Conservation (phyloP, 2,113 vertebrate species). For the Acanthisitta chloris region DNA sequence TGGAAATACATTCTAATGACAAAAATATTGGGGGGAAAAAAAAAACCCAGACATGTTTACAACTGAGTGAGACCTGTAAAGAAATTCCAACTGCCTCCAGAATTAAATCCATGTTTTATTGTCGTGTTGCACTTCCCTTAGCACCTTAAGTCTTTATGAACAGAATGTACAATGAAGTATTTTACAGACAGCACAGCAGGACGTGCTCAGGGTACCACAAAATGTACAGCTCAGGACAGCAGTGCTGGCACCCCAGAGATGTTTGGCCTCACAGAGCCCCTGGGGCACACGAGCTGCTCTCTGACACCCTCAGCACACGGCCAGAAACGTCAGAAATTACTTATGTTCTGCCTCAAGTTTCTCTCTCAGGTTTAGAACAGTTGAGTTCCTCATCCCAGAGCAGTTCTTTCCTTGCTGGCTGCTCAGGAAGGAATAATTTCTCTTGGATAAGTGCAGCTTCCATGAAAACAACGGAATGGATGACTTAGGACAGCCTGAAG, state of each 20-base stretch:
- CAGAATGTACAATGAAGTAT: slow-evolving; percentile 64
- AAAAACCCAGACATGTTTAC: fast-evolving
- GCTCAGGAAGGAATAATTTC: not conserved
- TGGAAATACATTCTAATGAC: no score
- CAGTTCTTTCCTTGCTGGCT: not conserved
- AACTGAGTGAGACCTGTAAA: not conserved
- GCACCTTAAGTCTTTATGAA: slow-evolving; percentile 60
- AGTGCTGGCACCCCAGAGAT: no score
- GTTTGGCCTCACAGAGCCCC: not conserved
- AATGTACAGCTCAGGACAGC: slow-evolving; percentile 72
- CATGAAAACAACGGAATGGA: not conserved
- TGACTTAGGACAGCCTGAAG: not conserved
- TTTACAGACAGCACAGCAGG: slow-evolving; percentile 28
- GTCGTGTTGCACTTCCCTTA: slow-evolving; percentile 24
- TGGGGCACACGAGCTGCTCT: not conserved
- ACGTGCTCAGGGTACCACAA: slow-evolving; percentile 41
- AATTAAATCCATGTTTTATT: slow-evolving; percentile 37
- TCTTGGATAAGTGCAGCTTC: not conserved
- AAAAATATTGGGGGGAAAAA: not conserved
- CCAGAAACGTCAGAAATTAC: not conserved
- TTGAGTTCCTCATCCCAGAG: not conserved
- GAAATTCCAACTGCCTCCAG: not conserved
- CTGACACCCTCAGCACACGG: not conserved
- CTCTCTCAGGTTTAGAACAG: not conserved
- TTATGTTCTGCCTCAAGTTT: not conserved